Evolutionary conservation across 2,113 vertebrate species (phyloP).

Genomic region (Onychorhynchus coronatus): DNA sequence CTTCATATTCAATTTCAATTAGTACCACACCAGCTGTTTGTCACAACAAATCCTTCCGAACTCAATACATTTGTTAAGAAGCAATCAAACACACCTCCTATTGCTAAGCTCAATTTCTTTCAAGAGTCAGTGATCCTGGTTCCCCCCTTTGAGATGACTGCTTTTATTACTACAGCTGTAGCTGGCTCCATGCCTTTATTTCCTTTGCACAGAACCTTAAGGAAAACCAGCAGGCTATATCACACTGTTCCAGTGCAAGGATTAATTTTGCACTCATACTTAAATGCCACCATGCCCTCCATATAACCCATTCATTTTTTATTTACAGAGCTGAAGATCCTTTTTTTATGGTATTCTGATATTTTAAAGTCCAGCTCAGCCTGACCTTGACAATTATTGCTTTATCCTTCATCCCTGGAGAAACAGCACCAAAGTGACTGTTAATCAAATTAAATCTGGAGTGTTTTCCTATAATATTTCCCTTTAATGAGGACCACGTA

Average conservation of each 20-base stretch:
- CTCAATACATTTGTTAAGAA: not conserved
- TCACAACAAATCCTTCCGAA: not conserved
- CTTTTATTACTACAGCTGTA: not conserved
- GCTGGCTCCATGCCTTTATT: not conserved
- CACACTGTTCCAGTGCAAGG: not conserved
- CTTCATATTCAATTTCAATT: not conserved
- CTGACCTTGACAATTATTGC: not conserved
- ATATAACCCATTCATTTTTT: not conserved
- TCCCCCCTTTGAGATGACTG: not conserved
- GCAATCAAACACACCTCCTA: not conserved
- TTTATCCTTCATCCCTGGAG: not conserved
- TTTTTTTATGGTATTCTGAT: not conserved
- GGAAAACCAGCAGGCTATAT: not conserved
- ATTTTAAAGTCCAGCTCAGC: not conserved
- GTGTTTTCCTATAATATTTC: not conserved
- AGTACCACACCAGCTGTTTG: not conserved
- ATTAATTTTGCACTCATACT: not conserved
- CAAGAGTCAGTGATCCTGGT: not conserved
- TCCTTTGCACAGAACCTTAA: not conserved
- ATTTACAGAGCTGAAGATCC: not conserved
- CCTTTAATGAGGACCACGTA: not conserved
- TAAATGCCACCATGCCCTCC: not conserved
- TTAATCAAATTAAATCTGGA: not conserved
- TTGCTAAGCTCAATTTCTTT: not conserved
- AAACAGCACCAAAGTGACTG: not conserved